Evolutionary conservation across 2,113 vertebrate genomes (phyloP), one percentile per base, ranked within the genome.

Genomic region (Hippocampus mohnikei): DNA sequence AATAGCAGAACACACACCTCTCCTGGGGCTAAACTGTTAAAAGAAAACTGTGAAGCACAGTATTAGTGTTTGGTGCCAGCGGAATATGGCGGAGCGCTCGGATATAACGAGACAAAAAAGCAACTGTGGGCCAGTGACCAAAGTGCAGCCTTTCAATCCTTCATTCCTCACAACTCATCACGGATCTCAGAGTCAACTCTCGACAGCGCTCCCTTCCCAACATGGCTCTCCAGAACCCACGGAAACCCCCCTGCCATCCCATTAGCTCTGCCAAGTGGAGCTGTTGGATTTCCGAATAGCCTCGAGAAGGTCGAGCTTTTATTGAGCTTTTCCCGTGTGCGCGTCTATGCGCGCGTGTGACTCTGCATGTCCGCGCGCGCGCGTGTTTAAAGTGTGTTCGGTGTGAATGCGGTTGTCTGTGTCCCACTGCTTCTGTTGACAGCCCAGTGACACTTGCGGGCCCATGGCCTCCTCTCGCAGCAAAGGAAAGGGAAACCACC

Each of bases 251-350:
- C 56, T 67, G 74, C 74, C 71, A 62, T 80, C 69, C 73, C 72
- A 79, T 85, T 81, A 85, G 81, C 76, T 50, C 72, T 75, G 81
- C 76, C 71, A 78, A 74, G 79, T 63, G 73, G 66, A 83, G 67
- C 80, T 71, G 29, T 75, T 50, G 70, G 67, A 72, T 55, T 53
- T 74, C 55, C 81, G 72, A 78, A 80, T 60, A 66, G 70, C 72
- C 72, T 78, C 21, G 52, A 70, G 64, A 77, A 66, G 78, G 74
- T 61, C 25, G 72, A 18, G 60, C 52, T 58, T 46, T 20, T 33
- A 18, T 44, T 37, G 66, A 62, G 64, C 23, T 60, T 33, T 60
- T 40, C 12, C 15, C 18, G 59, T 75, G 56, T 50, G 50, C 58
- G 68, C 56, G 50, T 77, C 53, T 66, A 42, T 50, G 73, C n/a